Conservation (phyloP, 92 coral and sea anemone species). For the Porites cylindrica region DNA sequence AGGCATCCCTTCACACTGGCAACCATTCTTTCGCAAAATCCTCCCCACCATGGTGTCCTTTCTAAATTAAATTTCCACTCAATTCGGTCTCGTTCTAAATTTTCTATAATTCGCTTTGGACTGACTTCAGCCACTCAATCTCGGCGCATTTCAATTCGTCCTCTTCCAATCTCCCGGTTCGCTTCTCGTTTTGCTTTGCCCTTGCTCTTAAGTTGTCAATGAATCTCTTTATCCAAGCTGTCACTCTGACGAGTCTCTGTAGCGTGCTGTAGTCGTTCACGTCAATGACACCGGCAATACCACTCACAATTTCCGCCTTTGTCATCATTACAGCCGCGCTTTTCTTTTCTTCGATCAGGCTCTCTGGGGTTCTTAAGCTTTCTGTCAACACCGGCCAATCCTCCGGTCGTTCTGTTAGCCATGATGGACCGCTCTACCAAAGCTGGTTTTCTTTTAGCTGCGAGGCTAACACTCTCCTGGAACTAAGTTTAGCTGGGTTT, state of each 20-base stretch:
- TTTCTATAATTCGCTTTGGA: constrained; percentile 22
- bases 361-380: constrained; percentile 20
- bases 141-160: constrained; percentile 40
- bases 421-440: constrained; percentile 49
- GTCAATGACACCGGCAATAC: constrained; percentile 32
- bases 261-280: constrained; percentile 33
- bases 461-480: constrained; percentile 54
- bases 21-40: too few relatives aligned
- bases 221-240: constrained; percentile 47
- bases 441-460: constrained; percentile 39
- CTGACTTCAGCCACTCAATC: constrained; percentile 48
- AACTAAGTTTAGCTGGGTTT: constrained; percentile 59
- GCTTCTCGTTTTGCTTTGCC: neutral
- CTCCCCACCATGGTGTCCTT: too few relatives aligned
- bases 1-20: constrained; percentile 9
- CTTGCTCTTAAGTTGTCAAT: constrained; percentile 25
- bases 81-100: too few relatives aligned
- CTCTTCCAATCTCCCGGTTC: constrained; percentile 12
- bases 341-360: constrained; percentile 37
- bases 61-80: too few relatives aligned
- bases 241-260: constrained; percentile 23
- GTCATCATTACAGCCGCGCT: constrained; percentile 6
- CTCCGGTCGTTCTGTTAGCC: constrained; percentile 20
- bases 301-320: constrained; percentile 2
- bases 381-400: constrained; percentile 27